A percentile compares a stretch with the other conserved stretches of the same genome.
Conservation (phyloP, 2,113 vertebrate genomes). For the Chloropsis hardwickii region DNA sequence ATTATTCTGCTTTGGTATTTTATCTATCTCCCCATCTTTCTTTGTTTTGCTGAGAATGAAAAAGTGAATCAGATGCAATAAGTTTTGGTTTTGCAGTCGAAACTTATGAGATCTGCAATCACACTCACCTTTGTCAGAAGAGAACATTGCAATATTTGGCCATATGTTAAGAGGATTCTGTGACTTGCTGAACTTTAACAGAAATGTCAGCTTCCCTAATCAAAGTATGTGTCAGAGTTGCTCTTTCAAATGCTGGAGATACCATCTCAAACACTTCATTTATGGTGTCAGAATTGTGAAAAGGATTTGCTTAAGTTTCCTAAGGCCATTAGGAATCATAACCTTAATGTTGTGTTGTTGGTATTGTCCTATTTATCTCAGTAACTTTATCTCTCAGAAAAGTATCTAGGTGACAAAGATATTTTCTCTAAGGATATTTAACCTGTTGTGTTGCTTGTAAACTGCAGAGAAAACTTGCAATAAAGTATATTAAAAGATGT, state of each 20-base stretch:
- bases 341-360: neutral
- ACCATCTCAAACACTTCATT: slow-evolving; percentile 59
- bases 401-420: neutral
- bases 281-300: slow-evolving; percentile 31
- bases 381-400: neutral
- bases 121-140: slow-evolving; percentile 38
- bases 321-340: slow-evolving; percentile 27
- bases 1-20: slow-evolving; percentile 7
- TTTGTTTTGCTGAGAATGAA: slow-evolving; percentile 26
- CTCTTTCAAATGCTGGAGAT: slow-evolving; percentile 58
- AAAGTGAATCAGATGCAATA: neutral
- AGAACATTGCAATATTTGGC: slow-evolving; percentile 50
- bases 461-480: neutral
- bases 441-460: neutral
- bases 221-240: slow-evolving; percentile 47
- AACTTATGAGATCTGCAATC: slow-evolving; percentile 29
- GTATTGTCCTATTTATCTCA: slow-evolving; percentile 39
- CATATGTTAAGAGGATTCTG: slow-evolving; percentile 64
- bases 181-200: slow-evolving; percentile 68
- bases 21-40: slow-evolving; percentile 28
- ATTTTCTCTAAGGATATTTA: neutral
- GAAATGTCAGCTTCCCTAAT: slow-evolving; percentile 63
- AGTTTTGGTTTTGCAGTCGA: neutral
- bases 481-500: neutral
- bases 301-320: slow-evolving; percentile 41